These are phyloP conservation scores for Struthidea cinerea DNA, from an alignment of 2,113 vertebrate species.

Conservation along the genomic window DNA sequence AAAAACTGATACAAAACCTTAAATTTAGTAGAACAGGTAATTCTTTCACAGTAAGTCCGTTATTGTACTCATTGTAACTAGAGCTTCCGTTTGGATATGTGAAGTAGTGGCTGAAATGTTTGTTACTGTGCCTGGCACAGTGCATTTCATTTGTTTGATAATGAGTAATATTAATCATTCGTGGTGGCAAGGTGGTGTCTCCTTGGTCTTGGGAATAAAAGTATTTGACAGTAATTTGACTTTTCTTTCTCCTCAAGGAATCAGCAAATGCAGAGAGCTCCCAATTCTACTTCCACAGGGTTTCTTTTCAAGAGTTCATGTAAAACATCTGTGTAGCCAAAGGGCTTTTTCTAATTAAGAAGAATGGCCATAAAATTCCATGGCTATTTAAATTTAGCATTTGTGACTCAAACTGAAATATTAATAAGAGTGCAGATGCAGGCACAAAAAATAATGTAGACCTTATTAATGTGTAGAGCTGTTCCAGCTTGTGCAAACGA, in stretches of 20 bases:
- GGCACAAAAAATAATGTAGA: constrained; percentile 5
- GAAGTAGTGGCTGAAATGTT: background rate
- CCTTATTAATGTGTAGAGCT: background rate
- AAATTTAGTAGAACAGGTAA: background rate
- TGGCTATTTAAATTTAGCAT: constrained; percentile 43
- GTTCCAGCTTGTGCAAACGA: background rate
- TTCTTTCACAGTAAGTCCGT: background rate
- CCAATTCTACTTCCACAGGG: constrained; percentile 2
- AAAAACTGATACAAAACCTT: background rate
- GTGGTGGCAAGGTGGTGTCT: background rate
- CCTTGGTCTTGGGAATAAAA: background rate
- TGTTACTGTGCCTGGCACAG: background rate
- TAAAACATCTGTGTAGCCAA: constrained; percentile 58
- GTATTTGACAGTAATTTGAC: constrained; percentile 29
- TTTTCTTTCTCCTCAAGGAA: background rate
- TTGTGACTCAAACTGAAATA: constrained; percentile 26
- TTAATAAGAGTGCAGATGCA: constrained; percentile 45
- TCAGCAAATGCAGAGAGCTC: background rate
- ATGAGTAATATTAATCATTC: background rate
- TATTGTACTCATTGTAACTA: background rate
- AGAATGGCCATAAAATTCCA: constrained; percentile 47
- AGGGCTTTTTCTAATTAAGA: constrained; percentile 53
- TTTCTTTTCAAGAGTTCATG: constrained; percentile 38
- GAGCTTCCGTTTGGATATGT: background rate
- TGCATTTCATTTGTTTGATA: background rate